These are phyloP conservation scores for Presbytis comata DNA, from an alignment of 2,797 vertebrate species.

Conservation along the genomic window DNA sequence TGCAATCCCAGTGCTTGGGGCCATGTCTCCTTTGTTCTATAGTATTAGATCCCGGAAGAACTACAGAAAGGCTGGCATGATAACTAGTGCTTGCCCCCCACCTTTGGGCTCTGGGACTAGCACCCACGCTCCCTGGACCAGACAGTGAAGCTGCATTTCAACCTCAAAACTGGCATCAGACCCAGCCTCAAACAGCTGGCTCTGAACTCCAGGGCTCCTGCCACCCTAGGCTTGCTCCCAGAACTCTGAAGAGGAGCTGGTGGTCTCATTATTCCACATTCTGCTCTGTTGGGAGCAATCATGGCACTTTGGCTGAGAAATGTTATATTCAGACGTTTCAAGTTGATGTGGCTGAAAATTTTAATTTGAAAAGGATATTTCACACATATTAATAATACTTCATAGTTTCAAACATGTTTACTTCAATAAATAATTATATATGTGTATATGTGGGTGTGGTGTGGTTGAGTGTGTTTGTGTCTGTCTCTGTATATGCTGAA, in stretches of 20 bases:
- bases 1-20: background rate
- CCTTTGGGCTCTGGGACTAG: background rate
- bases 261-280: background rate
- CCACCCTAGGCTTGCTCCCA: background rate
- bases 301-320: background rate
- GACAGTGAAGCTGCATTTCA: background rate
- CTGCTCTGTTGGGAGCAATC: background rate
- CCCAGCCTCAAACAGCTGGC: background rate
- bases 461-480: background rate
- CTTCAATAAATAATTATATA: background rate
- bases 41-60: background rate
- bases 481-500: background rate
- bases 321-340: background rate
- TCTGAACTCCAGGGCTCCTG: background rate
- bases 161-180: background rate
- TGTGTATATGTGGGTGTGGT: too few species aligned
- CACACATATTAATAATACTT: background rate
- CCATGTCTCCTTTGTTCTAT: background rate
- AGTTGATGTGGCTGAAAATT: constrained; percentile 14
- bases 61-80: background rate
- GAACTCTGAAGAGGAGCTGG: background rate
- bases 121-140: rapidly evolving
- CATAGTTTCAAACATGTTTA: constrained; percentile 4
- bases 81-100: background rate
- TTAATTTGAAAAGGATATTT: background rate